Conservation (phyloP, 2,888 invertebrate genomes). For the Nipponacmea schrenckii region DNA sequence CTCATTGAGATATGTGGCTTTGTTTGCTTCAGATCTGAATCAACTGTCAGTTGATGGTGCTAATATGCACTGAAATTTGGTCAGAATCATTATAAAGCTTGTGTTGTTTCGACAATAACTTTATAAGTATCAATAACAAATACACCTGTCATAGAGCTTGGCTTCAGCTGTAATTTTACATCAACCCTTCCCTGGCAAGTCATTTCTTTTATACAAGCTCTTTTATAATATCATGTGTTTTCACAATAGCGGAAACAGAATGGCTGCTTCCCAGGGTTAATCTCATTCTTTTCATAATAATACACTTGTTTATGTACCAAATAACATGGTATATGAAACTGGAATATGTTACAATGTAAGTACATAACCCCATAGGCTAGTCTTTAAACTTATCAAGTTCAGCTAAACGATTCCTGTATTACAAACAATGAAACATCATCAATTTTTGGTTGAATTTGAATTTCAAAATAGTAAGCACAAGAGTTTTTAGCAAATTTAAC, state of each 20-base stretch:
- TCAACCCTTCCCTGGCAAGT: not conserved
- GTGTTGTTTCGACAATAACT: not conserved
- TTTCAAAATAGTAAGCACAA: no score
- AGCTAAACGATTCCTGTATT: no score
- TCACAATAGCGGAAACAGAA: slow-evolving; percentile 6
- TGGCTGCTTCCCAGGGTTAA: not conserved
- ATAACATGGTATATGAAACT: slow-evolving; percentile 4
- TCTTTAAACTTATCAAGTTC: not conserved
- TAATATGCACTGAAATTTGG: no score
- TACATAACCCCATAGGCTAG: slow-evolving; percentile 3
- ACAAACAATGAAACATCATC: no score
- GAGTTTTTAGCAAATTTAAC: no score
- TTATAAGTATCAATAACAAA: slow-evolving; percentile 1
- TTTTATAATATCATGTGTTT: slow-evolving; percentile 3
- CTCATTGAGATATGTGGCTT: no score
- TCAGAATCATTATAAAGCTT: no score
- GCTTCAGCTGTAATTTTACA: not conserved
- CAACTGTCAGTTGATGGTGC: no score
- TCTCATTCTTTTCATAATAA: not conserved
- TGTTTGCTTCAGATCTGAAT: no score
- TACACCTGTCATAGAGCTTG: not conserved
- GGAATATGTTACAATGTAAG: slow-evolving; percentile 5
- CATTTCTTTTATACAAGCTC: not conserved
- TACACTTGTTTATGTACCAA: not conserved
- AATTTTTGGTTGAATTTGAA: no score